A percentile compares a stretch with the other conserved stretches of the same genome.
Evolutionary conservation across 2,113 vertebrate genomes (phyloP).

Genomic region (Zosterops borbonicus): DNA sequence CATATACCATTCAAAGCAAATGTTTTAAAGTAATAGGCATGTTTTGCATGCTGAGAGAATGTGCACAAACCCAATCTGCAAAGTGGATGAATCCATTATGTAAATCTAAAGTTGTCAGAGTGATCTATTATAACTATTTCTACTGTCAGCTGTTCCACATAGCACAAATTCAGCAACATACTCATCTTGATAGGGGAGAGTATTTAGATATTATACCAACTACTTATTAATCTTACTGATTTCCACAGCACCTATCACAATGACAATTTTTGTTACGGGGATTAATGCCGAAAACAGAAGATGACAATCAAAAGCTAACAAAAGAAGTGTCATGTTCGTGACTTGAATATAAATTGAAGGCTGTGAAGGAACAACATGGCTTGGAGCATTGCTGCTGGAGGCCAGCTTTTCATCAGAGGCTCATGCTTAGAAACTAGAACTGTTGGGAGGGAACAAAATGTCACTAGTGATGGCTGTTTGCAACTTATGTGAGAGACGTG

Average conservation of each 20-base stretch:
- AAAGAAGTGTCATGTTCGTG: not conserved
- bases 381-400: constrained; percentile 6
- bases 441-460: not conserved
- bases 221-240: constrained; percentile 29
- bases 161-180: not conserved
- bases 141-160: constrained; percentile 44
- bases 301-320: constrained; percentile 17
- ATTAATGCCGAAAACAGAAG: not conserved
- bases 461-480: not conserved
- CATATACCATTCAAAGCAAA: not conserved
- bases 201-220: not conserved
- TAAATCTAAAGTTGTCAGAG: constrained; percentile 57
- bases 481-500: not conserved
- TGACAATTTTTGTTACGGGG: not conserved
- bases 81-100: constrained; percentile 46
- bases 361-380: not conserved
- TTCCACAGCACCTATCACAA: not conserved
- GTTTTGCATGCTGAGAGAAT: constrained; percentile 6
- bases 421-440: constrained; percentile 17
- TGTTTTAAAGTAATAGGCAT: not conserved
- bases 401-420: not conserved
- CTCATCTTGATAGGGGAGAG: not conserved
- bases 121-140: constrained; percentile 60
- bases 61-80: not conserved
- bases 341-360: not conserved